These are phyloP conservation scores for Eclectus roratus DNA, from an alignment of 2,113 vertebrate genomes.

Conservation along the genomic window DNA sequence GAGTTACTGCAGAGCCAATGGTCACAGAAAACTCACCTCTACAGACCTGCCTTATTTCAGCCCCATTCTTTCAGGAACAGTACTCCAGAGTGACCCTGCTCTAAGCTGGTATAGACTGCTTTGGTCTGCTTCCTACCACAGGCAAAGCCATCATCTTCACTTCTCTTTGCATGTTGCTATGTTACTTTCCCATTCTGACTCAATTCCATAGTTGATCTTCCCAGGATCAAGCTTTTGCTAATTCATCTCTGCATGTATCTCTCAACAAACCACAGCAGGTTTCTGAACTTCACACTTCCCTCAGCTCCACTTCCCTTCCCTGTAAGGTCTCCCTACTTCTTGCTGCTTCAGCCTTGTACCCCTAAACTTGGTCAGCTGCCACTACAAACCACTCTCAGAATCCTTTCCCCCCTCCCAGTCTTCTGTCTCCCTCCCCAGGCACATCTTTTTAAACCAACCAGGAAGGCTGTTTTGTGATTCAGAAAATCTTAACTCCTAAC, in stretches of 20 bases:
- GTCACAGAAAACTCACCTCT: not conserved
- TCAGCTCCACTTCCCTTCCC: not conserved
- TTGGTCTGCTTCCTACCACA: not conserved
- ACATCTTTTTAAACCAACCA: not conserved
- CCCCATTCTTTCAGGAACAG: not conserved
- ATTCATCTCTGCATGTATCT: not conserved
- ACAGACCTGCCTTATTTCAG: not conserved
- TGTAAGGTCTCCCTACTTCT: not conserved
- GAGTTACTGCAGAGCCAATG: not conserved
- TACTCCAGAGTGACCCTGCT: not conserved
- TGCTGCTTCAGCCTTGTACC: not conserved
- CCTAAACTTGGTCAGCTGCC: not conserved
- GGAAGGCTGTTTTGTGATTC: not conserved
- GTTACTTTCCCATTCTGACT: not conserved
- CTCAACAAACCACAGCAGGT: not conserved
- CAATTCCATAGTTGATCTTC: not conserved
- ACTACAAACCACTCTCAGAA: not conserved
- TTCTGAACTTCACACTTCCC: not conserved
- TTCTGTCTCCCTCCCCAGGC: not conserved
- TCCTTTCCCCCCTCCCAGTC: not conserved
- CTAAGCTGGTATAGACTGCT: not conserved
- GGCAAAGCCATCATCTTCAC: not conserved
- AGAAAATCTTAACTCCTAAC: not conserved
- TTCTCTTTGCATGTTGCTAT: not conserved
- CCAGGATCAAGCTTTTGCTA: not conserved